Evolutionary conservation across 2,113 vertebrate species (phyloP).

Genomic region (Dendropsophus ebraccatus): DNA sequence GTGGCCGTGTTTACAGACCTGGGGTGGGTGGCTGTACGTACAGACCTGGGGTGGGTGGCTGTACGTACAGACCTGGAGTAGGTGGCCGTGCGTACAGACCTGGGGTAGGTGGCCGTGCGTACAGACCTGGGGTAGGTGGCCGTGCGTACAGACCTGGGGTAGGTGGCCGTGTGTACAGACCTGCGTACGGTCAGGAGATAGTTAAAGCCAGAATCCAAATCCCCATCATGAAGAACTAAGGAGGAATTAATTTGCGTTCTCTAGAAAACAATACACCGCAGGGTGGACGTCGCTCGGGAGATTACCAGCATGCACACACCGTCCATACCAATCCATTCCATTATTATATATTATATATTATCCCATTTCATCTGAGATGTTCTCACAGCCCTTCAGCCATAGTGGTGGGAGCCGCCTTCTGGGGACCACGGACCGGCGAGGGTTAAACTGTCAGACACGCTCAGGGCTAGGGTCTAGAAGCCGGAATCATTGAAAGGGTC

Average conservation of each 20-base stretch:
- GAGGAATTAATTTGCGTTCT: constrained; percentile 81
- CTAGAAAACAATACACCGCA: constrained; percentile 79
- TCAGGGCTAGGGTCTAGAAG: constrained; percentile 68
- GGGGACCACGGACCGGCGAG: no score
- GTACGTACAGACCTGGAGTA: no score
- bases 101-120: no score
- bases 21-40: no score
- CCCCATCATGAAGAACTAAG: constrained; percentile 22
- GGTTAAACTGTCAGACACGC: constrained; percentile 52
- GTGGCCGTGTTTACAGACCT: no score
- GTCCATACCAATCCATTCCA: constrained; percentile 70
- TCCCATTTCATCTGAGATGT: constrained; percentile 63
- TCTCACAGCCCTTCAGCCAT: constrained; percentile 56
- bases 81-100: no score
- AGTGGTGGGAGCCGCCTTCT: no score
- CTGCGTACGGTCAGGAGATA: background rate
- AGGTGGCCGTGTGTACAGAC: background rate
- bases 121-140: no score
- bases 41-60: no score
- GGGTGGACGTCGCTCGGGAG: constrained; percentile 75
- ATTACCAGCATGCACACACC: constrained; percentile 75
- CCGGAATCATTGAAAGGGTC: constrained; percentile 71
- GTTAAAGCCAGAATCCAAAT: constrained; percentile 36
- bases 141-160: no score
- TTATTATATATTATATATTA: constrained; percentile 63